Evolutionary conservation across 2,797 vertebrate genomes (phyloP).

Genomic region (Ataeniobius toweri): DNA sequence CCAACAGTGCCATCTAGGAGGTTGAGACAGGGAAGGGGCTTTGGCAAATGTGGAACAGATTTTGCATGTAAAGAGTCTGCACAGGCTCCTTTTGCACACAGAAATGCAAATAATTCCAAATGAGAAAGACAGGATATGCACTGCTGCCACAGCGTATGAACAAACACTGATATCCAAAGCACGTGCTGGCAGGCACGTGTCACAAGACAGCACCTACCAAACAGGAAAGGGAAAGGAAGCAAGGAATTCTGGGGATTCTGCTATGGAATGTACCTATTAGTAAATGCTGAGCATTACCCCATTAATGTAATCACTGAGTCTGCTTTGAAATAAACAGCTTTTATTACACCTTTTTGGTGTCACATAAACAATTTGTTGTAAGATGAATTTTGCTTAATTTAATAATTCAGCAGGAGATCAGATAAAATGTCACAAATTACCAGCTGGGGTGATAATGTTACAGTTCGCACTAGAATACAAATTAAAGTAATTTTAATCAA

Average conservation of each 20-base stretch:
- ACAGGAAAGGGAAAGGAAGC: constrained; percentile 55
- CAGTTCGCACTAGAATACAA: background rate
- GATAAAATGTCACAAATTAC: background rate
- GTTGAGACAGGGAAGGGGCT: constrained; percentile 3
- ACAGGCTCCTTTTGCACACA: background rate
- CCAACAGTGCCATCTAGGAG: constrained; percentile 73
- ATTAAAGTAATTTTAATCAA: background rate
- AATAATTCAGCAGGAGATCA: background rate
- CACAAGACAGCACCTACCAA: constrained; percentile 6
- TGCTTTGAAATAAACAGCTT: background rate
- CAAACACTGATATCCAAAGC: constrained; percentile 3
- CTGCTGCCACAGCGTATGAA: background rate
- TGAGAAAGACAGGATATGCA: background rate
- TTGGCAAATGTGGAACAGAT: background rate
- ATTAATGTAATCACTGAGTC: background rate
- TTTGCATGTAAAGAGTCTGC: background rate
- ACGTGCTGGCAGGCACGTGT: constrained; percentile 25
- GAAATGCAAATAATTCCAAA: constrained; percentile 18
- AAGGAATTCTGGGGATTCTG: constrained; percentile 3
- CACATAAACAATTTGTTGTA: background rate
- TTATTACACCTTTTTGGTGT: background rate
- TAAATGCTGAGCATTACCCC: background rate
- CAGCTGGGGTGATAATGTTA: background rate
- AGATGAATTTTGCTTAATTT: background rate
- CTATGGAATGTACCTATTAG: background rate